Conservation (phyloP, 2,888 invertebrate genomes). For the Galerucella nymphaeae region DNA sequence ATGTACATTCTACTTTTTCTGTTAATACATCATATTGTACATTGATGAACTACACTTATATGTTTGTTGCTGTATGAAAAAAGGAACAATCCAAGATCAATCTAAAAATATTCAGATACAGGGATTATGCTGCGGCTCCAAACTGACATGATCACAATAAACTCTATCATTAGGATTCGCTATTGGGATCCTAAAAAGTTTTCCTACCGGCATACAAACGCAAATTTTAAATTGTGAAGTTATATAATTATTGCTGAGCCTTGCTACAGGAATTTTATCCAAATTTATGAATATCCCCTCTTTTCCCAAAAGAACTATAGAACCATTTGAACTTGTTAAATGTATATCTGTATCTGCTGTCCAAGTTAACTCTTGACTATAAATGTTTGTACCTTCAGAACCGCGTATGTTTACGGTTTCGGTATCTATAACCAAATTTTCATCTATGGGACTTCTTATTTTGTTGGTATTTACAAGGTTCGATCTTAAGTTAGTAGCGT, state of each 20-base stretch:
- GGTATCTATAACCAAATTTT: constrained; percentile 75
- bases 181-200: constrained; percentile 82
- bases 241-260: constrained; percentile 60
- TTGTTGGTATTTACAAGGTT: constrained; percentile 78
- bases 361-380: constrained; percentile 78
- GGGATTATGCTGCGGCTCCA: constrained; percentile 73
- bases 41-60: too few relatives aligned
- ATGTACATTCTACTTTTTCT: too few relatives aligned
- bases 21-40: too few relatives aligned
- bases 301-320: constrained; percentile 75
- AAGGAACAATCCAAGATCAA: neutral
- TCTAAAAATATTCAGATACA: constrained; percentile 65
- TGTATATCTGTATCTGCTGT: constrained; percentile 83
- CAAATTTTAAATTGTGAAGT: constrained; percentile 85
- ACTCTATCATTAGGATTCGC: constrained; percentile 69
- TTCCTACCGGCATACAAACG: constrained; percentile 90
- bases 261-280: constrained; percentile 76
- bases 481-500: constrained; percentile 73
- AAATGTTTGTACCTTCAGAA: constrained; percentile 81
- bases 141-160: constrained; percentile 72
- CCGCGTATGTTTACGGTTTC: constrained; percentile 80
- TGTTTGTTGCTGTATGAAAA: too few relatives aligned
- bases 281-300: constrained; percentile 80
- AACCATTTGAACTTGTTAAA: constrained; percentile 81
- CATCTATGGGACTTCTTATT: constrained; percentile 78